These are phyloP conservation scores for Orientallactaga sibirica DNA, from an alignment of 2,797 vertebrate genomes.

Conservation along the genomic window DNA sequence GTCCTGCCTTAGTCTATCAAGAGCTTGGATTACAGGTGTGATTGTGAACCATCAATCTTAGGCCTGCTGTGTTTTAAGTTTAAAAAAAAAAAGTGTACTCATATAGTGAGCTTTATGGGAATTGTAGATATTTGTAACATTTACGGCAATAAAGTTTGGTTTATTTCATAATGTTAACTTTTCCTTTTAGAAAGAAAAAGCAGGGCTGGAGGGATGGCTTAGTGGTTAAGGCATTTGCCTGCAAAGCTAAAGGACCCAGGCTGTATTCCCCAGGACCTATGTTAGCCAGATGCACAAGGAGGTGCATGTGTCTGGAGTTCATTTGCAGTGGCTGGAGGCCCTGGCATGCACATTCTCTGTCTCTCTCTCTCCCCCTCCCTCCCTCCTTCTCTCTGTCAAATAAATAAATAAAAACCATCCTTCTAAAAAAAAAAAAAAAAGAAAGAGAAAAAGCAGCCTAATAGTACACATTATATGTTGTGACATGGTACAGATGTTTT, in stretches of 20 bases:
- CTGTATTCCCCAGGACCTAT: no score
- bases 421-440: no score
- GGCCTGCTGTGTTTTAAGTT: conserved; percentile 20
- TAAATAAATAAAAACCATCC: no score
- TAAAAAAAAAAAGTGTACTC: conserved; percentile 8
- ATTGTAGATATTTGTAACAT: conserved; percentile 10
- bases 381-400: no score
- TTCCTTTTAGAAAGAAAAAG: conserved; percentile 24
- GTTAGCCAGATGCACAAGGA: no score
- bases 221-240: no score
- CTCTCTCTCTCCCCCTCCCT: no score
- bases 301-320: no score
- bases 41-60: background rate
- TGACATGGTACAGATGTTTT: conserved; percentile 31
- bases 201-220: no score
- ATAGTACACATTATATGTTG: background rate
- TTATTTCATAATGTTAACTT: conserved; percentile 40
- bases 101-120: conserved; percentile 41
- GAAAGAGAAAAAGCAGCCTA: background rate
- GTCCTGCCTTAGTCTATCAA: background rate
- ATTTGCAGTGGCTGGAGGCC: no score
- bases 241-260: no score
- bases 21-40: background rate
- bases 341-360: no score
- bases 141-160: conserved; percentile 2